phyloP scores from a whole-genome alignment of 2,113 vertebrate genomes.

The Silurus asotus region DNA sequence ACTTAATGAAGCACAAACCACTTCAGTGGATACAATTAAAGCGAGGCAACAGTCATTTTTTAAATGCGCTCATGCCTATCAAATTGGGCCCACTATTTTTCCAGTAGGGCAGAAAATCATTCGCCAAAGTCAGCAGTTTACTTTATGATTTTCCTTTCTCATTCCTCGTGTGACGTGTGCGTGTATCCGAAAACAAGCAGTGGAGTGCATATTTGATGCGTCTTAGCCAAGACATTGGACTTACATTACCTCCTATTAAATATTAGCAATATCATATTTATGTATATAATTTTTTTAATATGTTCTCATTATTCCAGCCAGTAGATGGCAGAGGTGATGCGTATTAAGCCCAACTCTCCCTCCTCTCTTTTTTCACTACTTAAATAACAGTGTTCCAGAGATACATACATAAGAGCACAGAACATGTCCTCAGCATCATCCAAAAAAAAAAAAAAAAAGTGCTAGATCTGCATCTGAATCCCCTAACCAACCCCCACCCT shows the following conservation, averaged over 20 bases:
- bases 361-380: conserved; percentile 56
- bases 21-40: conserved; percentile 68
- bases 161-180: background rate
- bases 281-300: background rate
- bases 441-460: conserved; percentile 58
- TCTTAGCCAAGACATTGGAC: background rate
- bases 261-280: background rate
- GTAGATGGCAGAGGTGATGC: conserved; percentile 74
- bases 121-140: conserved; percentile 64
- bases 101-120: conserved; percentile 42
- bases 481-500: conserved; percentile 36
- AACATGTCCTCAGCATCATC: conserved; percentile 67
- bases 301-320: conserved; percentile 57
- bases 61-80: conserved; percentile 64
- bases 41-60: conserved; percentile 65
- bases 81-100: conserved; percentile 60
- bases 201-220: background rate
- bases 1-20: conserved; percentile 60
- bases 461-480: conserved; percentile 59
- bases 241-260: background rate
- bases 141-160: conserved; percentile 25
- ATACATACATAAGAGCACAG: conserved; percentile 77
- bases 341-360: conserved; percentile 51
- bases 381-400: conserved; percentile 72
- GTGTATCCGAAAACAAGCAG: background rate